phyloP scores from a whole-genome alignment of 2,888 invertebrate species.

The Metalampra italica region DNA sequence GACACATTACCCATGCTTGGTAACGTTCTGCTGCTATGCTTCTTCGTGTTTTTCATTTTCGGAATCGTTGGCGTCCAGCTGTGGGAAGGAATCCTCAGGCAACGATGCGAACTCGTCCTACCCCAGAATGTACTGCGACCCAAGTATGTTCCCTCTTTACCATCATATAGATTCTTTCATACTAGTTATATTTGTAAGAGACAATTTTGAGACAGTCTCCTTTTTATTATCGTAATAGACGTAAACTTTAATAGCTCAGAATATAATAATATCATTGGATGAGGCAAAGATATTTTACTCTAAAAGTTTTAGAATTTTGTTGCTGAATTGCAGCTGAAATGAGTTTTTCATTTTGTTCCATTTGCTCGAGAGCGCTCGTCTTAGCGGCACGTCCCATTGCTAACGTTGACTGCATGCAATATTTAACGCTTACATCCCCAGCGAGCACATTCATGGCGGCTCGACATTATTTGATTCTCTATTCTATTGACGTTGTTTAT shows the following conservation, averaged over 20 bases:
- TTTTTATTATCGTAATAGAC: constrained; percentile 12
- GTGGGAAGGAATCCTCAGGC: constrained; percentile 98
- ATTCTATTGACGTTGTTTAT: constrained; percentile 50
- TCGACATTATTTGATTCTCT: constrained; percentile 50
- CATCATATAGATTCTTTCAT: constrained; percentile 10
- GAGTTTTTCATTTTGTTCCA: constrained; percentile 54
- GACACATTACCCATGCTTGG: constrained; percentile 99
- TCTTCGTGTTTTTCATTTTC: constrained; percentile 99
- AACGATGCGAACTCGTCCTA: constrained; percentile 91
- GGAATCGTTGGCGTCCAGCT: constrained; percentile 99
- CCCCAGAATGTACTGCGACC: constrained; percentile 84
- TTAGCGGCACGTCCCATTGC: constrained; percentile 72
- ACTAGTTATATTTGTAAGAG: constrained; percentile 6
- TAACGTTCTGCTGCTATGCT: constrained; percentile 98
- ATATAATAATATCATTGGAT: constrained; percentile 26
- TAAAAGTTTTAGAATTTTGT: constrained; percentile 28
- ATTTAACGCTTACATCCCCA: constrained; percentile 70
- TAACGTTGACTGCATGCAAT: constrained; percentile 78
- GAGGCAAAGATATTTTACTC: constrained; percentile 13
- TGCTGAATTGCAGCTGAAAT: constrained; percentile 47
- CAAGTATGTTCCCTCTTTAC: constrained; percentile 81
- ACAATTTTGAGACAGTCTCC: constrained; percentile 3
- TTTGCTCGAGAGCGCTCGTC: constrained; percentile 61
- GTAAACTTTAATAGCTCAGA: constrained; percentile 32
- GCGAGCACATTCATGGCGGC: constrained; percentile 58